Base-by-base conservation (phyloP, 2,888 invertebrate genomes). In the Drosophila cognata region DNA sequence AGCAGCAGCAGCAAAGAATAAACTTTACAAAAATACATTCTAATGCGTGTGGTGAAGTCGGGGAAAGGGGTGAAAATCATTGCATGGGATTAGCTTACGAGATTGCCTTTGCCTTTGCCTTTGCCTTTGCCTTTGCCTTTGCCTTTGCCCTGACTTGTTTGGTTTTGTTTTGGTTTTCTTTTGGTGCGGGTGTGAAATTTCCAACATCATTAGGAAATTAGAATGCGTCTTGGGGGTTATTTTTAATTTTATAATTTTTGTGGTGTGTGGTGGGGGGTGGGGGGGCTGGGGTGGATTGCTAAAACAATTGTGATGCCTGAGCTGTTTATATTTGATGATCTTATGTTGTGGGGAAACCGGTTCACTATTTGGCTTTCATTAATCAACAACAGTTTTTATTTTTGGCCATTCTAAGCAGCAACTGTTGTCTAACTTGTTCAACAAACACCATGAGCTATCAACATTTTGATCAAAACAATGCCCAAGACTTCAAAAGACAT, bases 351-450 rank as follows among this genome's bases (percentile, higher is more conserved):
- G 38, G 36, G 31, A 67, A 85, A 88, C 86, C 88, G 79, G 88
- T 84, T 84, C 65, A 67, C 31, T 72, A 68, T 72, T 62, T 67
- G 67, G 31, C 60, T 75, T 83, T 86, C 71, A 86, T 85, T 85
- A 88, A 83, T 86, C 82, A 81, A 75, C 58, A 78, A 41, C n/a
- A 65, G 48, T 67, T 71, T 63, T 21, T 21, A 1, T 21, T 21
- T 63, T 67, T 80, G 43, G 68, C n/a, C 60, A 66, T 77, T 74
- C 60, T 80, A 78, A 82, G 56, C 82, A 46, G 33, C 68, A 82
- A 72, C 76, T 69, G 56, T 71, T 73, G 70, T 73, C 82, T 70
- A 85, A 85, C 85, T 88, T 88, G 88, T 81, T 88, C 77, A 77
- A 75, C 70, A 73, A 79, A 77, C 74, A 71, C 53, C 28, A 48